Evolutionary conservation across 2,113 vertebrate genomes (phyloP).

Genomic region (Bujurquina vittata): DNA sequence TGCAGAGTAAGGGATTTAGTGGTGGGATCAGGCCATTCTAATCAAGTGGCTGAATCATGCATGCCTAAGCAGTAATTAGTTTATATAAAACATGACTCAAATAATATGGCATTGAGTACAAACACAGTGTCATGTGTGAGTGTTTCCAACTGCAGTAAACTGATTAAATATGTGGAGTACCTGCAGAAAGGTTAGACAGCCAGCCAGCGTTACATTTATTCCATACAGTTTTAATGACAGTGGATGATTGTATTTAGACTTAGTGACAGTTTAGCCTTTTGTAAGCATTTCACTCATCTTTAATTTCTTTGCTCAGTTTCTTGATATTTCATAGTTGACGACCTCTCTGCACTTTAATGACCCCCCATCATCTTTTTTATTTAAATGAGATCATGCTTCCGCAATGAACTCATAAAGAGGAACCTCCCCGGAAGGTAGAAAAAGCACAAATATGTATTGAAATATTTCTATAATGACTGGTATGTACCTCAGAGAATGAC

Average conservation of each 20-base stretch:
- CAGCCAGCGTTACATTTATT: too few relatives aligned
- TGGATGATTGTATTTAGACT: not conserved
- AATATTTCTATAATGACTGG: not conserved
- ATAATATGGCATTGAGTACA: constrained; percentile 22
- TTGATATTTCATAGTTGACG: not conserved
- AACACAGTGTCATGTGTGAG: not conserved
- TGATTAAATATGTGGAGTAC: not conserved
- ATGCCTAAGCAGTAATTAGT: constrained; percentile 65
- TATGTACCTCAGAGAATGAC: constrained; percentile 47
- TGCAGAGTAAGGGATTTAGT: constrained; percentile 43
- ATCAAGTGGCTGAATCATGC: constrained; percentile 63
- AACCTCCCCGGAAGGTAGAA: not conserved
- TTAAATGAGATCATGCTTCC: not conserved
- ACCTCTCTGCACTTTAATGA: not conserved
- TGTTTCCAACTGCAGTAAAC: not conserved
- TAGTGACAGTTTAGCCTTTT: not conserved
- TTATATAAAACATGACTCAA: constrained; percentile 69
- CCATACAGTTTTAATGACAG: not conserved
- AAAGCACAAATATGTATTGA: not conserved
- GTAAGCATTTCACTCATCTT: not conserved
- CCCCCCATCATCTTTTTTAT: not conserved
- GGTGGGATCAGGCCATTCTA: constrained; percentile 54
- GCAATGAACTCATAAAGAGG: not conserved
- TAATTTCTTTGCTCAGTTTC: not conserved
- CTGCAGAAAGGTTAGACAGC: too few relatives aligned